Conservation (phyloP, 2,797 vertebrate species). For the Smutsia temminckii region DNA sequence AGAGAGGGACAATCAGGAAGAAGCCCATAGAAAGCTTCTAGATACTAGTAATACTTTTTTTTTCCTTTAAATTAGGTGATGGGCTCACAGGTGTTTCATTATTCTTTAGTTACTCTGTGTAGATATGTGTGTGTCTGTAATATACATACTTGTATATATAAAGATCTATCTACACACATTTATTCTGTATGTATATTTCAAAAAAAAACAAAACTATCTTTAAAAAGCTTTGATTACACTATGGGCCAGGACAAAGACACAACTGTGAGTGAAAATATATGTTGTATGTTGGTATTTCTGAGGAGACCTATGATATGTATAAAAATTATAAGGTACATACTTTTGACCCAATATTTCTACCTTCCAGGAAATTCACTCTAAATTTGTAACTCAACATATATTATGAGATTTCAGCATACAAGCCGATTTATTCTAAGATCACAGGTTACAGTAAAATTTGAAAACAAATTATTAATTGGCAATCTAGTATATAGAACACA, state of each 20-base stretch:
- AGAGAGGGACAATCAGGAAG: background rate
- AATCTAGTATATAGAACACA: background rate
- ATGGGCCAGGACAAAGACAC: background rate
- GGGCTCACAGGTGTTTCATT: background rate
- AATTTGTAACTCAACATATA: background rate
- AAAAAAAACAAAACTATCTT: background rate
- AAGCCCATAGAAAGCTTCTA: background rate
- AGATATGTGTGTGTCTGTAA: background rate
- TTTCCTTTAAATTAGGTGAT: background rate
- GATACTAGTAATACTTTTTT: background rate
- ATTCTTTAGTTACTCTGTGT: background rate
- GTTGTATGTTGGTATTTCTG: background rate
- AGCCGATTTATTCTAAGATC: slow-evolving; percentile 15
- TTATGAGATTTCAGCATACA: background rate
- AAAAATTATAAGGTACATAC: background rate
- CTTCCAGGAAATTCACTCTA: slow-evolving; percentile 6
- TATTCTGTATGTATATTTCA: background rate
- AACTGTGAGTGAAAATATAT: background rate
- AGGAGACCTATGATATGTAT: background rate
- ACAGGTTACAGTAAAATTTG: background rate
- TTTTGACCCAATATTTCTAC: background rate
- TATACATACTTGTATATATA: too few species aligned
- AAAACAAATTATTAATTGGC: background rate
- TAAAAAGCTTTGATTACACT: background rate
- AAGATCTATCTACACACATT: background rate